Base-by-base conservation (phyloP, 2,113 vertebrate genomes). In the Struthio camelus region DNA sequence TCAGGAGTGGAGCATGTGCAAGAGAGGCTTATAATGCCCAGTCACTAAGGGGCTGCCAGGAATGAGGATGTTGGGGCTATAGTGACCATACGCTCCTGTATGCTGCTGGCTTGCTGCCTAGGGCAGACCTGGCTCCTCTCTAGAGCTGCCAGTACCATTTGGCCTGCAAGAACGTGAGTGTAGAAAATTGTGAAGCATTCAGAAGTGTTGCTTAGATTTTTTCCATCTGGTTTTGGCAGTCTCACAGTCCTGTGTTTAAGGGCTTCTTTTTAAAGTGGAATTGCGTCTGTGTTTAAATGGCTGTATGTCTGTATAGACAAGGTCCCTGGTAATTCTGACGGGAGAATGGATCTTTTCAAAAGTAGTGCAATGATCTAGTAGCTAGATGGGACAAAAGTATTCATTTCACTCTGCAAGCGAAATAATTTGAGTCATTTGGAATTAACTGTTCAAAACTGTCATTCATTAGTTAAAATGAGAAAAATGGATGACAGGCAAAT, bases 11-110 rank as follows among this genome's bases (percentile, higher is more conserved):
- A 65, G 20, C 15, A 46, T 72, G 30, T 72, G 51, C 51, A 64
- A 40, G 53, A 56, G 72, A 76, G 18, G 44, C 8, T 11, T 28
- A 25, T 24, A 61, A 22, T 50, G 23, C 14, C 64, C 54, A 44
- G 18, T 32, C 6, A 38, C 18, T 11, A 62, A 50, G 15, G 42
- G 53, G 12, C 65, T 44, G 66, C 51, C 71, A 23, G 62, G 53
- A 77, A 3, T 3, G 1, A 0, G 0, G 14, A 1, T 28, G 6
- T 5, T 1, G 0, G 32, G 22, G n/a, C 83, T 67, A 13, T 38
- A n/a, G 28, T 56, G 48, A 44, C 56, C 7, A 4, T 40, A 42
- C n/a, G 5, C 24, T 19, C 34, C 73, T 48, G 58, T 11, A 0
- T 22, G 19, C 66, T 65, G 24, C 44, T 42, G 58, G 32, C n/a